Evolutionary conservation across 2,797 vertebrate genomes (phyloP).

Genomic region (Podarcis siculus): DNA sequence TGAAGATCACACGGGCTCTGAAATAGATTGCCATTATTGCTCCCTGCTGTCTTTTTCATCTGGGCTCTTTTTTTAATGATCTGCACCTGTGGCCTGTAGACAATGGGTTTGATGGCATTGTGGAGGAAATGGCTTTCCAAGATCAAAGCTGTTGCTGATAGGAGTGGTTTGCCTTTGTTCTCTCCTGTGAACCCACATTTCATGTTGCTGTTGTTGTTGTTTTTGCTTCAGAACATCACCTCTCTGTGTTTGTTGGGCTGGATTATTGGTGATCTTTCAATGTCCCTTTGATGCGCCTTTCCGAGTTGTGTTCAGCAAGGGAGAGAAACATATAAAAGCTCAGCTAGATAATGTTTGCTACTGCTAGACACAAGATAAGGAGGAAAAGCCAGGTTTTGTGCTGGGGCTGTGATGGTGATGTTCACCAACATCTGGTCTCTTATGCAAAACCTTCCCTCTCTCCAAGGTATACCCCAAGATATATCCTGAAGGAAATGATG

Average conservation of each 20-base stretch:
- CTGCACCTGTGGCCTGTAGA: conserved; percentile 72
- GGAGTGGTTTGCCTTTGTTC: conserved; percentile 54
- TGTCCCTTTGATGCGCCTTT: conserved; percentile 25
- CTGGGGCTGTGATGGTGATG: not conserved
- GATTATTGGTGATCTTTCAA: conserved; percentile 27
- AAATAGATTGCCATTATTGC: conserved; percentile 64
- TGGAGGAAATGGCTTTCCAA: conserved; percentile 54
- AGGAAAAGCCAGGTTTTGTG: not conserved
- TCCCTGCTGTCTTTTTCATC: conserved; percentile 67
- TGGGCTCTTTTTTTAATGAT: conserved; percentile 54
- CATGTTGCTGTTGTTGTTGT: conserved; percentile 26
- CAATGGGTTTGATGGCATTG: conserved; percentile 69
- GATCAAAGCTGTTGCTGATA: conserved; percentile 55
- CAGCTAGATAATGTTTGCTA: not conserved
- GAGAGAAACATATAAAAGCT: conserved; percentile 8
- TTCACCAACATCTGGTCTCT: not conserved
- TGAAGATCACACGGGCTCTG: conserved; percentile 51
- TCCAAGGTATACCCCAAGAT: not conserved
- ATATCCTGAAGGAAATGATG: not conserved
- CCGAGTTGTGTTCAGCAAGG: not conserved
- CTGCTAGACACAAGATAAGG: conserved; percentile 1
- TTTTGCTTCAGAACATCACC: conserved; percentile 38
- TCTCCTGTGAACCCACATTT: conserved; percentile 28
- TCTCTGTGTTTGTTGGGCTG: conserved; percentile 50
- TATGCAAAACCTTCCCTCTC: not conserved